Conservation (phyloP, 2,797 vertebrate species). For the Anguilla megastoma region DNA sequence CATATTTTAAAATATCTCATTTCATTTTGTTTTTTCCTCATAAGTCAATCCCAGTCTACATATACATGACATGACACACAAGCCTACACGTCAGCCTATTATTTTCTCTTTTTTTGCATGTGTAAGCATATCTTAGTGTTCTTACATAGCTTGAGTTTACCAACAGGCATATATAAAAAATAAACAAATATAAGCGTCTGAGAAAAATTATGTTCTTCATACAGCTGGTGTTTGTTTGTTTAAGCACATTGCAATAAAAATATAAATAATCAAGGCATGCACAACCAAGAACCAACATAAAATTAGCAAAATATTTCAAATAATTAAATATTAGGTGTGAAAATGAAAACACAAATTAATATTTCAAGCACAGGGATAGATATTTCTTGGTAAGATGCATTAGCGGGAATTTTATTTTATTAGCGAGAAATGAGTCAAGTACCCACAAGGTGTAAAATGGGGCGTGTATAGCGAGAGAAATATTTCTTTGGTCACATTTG, state of each 20-base stretch:
- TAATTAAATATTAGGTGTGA: background rate
- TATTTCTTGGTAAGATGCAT: background rate
- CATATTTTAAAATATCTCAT: background rate
- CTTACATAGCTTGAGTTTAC: background rate
- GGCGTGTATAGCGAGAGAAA: constrained; percentile 11
- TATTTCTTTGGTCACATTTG: constrained; percentile 25
- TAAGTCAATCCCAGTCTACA: background rate
- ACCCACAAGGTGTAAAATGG: background rate
- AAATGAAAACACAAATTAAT: background rate
- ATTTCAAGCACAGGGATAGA: background rate
- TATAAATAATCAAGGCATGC: background rate
- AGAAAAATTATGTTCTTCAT: background rate
- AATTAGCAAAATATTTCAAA: background rate
- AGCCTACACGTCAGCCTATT: background rate
- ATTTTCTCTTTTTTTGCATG: background rate
- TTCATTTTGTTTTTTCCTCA: background rate
- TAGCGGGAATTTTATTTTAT: background rate
- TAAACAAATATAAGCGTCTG: background rate
- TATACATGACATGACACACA: background rate
- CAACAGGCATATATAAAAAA: background rate
- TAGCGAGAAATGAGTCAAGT: constrained; percentile 2
- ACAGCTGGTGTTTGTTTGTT: background rate
- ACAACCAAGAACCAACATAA: background rate
- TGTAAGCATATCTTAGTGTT: background rate
- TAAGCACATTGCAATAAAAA: background rate